A percentile compares a stretch with the other conserved stretches of the same genome.
phyloP scores from a whole-genome alignment of 2,113 vertebrate species.

The Phyllopteryx taeniolatus region DNA sequence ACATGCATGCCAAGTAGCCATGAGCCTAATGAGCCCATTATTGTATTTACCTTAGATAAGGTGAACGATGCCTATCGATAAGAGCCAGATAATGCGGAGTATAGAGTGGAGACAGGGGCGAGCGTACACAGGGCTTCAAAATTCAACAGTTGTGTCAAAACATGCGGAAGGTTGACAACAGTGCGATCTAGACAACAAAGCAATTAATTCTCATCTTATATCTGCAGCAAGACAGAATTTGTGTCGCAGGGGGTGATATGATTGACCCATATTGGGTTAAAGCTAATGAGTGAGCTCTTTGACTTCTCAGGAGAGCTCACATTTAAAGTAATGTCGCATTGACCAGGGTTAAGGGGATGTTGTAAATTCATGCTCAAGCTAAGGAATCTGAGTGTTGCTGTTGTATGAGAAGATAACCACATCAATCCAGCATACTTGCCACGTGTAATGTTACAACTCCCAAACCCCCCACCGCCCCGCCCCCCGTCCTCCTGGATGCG shows the following conservation, averaged over 20 bases:
- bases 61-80: slow-evolving; percentile 81
- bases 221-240: slow-evolving; percentile 26
- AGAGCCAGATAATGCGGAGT: slow-evolving; percentile 64
- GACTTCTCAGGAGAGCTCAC: slow-evolving; percentile 42
- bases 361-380: slow-evolving; percentile 39
- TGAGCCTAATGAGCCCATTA: slow-evolving; percentile 85
- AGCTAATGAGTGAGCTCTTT: slow-evolving; percentile 49
- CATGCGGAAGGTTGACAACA: neutral
- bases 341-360: slow-evolving; percentile 48
- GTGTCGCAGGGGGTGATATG: slow-evolving; percentile 40
- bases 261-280: slow-evolving; percentile 32
- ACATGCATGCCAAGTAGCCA: slow-evolving; percentile 76
- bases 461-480: neutral
- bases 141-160: neutral
- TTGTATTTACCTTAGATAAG: slow-evolving; percentile 96
- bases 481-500: slow-evolving; percentile 80
- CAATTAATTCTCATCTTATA: slow-evolving; percentile 54
- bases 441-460: slow-evolving; percentile 73
- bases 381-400: slow-evolving; percentile 40
- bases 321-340: slow-evolving; percentile 59
- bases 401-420: slow-evolving; percentile 65
- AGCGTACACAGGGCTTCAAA: neutral
- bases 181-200: neutral
- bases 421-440: slow-evolving; percentile 74
- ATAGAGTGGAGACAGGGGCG: slow-evolving; percentile 39